Base-by-base conservation (phyloP, 1,140 invertebrate genomes). In the Aricia agestis region DNA sequence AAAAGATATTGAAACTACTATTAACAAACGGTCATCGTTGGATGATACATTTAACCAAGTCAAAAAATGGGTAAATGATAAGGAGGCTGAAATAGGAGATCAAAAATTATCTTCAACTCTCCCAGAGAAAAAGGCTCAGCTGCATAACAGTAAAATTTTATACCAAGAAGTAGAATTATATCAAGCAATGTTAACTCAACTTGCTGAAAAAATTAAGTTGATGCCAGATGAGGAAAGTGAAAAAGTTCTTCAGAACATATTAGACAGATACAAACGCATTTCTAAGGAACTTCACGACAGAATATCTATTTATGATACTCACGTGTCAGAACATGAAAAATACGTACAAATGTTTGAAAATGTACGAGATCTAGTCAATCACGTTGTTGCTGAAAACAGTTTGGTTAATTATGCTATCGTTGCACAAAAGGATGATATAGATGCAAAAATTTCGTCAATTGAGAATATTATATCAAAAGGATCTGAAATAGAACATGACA, bases 41-140 rank as follows among this genome's bases (percentile, higher is more conserved):
- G 97, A 98, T 82, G 97, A 98, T 79, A 98, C 96, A 74, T 96
- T 96, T 76, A 94, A 94, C 67, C 96, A 98, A 91, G 94, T 96
- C 5, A 94, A 95, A 75, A 94, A 95, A 80, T 98, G 97, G 95
- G 93, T 98, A 7, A 92, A 93, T 45, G 96, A 97, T 0, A 94
- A 95, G 79, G 92, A 93, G 32, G 96, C 96, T 85, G 87, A 96
- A 11, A 93, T 94, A 0, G 93, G 94, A 57, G 94, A 94, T 67
- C 93, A 94, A 66, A 94, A 95, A 74, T 87, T 97, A 0, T 93
- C 96, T 76, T 93, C 96, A 31, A 97, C 95, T 3, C 86, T 98
- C 57, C 94, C 95, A 9, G 96, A 98, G 74, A 98, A 98, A 85
- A 98, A 98, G 91, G 90, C 94, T n/a, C 94, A 95, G 45, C 90